Percentiles rank a stretch among this genome's conserved stretches.
These are phyloP conservation scores for Sturmia bella DNA, from an alignment of 2,888 invertebrate genomes.

Conservation along the genomic window DNA sequence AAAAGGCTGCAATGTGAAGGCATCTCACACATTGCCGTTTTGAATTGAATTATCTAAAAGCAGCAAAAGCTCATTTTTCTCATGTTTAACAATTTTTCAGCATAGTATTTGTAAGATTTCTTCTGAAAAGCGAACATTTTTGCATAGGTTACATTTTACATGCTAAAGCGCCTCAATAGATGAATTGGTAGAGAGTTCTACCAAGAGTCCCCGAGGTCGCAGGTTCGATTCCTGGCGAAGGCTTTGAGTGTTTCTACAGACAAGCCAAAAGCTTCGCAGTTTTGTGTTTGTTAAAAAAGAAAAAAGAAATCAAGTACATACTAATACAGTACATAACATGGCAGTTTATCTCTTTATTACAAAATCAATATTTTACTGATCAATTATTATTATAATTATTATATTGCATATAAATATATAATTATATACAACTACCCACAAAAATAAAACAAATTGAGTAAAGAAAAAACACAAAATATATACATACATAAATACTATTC, in stretches of 20 bases:
- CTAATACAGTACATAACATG: conserved; percentile 6
- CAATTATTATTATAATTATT: conserved; percentile 55
- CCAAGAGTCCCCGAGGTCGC: too few relatives aligned
- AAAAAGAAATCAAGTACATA: not conserved
- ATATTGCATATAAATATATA: conserved; percentile 71
- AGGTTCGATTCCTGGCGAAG: too few relatives aligned
- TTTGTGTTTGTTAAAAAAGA: not conserved
- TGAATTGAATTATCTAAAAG: too few relatives aligned
- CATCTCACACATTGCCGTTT: too few relatives aligned
- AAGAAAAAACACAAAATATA: conserved; percentile 71
- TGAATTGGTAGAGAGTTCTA: too few relatives aligned
- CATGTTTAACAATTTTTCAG: too few relatives aligned
- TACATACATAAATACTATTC: conserved; percentile 67
- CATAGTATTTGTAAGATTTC: too few relatives aligned
- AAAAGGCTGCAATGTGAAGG: too few relatives aligned
- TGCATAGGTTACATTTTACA: too few relatives aligned
- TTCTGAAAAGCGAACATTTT: too few relatives aligned
- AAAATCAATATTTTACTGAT: conserved; percentile 54
- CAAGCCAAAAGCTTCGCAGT: not conserved
- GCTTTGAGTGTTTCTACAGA: not conserved
- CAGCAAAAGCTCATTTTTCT: too few relatives aligned
- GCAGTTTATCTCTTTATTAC: conserved; percentile 48
- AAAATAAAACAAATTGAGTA: conserved; percentile 66
- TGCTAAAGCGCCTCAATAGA: too few relatives aligned
- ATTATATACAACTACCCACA: conserved; percentile 73